phyloP scores from a whole-genome alignment of 2,113 vertebrate genomes.

The Hylia prasina region DNA sequence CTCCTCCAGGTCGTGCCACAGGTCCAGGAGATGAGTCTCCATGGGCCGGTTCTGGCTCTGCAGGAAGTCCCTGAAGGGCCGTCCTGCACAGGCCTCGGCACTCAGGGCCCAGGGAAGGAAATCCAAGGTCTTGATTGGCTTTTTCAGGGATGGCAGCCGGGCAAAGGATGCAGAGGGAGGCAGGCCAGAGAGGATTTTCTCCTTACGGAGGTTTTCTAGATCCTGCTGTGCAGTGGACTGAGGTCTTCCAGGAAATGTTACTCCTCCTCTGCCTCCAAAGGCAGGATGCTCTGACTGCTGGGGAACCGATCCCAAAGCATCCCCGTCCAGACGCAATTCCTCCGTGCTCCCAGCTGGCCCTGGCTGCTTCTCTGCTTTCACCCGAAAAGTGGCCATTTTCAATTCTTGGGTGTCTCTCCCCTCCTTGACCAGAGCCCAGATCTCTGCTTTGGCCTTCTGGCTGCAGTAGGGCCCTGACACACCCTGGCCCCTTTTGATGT shows the following conservation, averaged over 20 bases:
- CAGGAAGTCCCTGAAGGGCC: constrained; percentile 66
- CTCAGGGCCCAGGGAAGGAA: constrained; percentile 70
- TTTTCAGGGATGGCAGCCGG: constrained; percentile 10
- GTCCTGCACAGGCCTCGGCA: constrained; percentile 60
- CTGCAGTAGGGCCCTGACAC: constrained; percentile 57
- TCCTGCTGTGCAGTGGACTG: neutral
- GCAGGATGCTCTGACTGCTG: neutral
- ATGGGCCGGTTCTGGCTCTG: neutral
- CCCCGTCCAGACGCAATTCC: neutral
- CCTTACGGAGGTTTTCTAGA: neutral
- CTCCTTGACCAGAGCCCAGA: constrained; percentile 45
- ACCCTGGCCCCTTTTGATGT: neutral
- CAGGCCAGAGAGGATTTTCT: neutral
- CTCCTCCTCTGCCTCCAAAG: neutral
- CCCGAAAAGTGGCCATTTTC: neutral
- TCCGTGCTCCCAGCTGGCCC: neutral
- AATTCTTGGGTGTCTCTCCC: neutral
- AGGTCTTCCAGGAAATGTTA: neutral
- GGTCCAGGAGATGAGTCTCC: constrained; percentile 56
- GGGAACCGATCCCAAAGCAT: neutral
- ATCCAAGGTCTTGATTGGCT: neutral
- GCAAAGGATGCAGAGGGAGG: neutral
- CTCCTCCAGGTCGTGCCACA: constrained; percentile 70
- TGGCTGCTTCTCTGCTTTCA: neutral
- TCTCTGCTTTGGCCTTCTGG: constrained; percentile 52